These are phyloP conservation scores for Athalia cordata DNA, from an alignment of 2,888 invertebrate species.

Conservation along the genomic window DNA sequence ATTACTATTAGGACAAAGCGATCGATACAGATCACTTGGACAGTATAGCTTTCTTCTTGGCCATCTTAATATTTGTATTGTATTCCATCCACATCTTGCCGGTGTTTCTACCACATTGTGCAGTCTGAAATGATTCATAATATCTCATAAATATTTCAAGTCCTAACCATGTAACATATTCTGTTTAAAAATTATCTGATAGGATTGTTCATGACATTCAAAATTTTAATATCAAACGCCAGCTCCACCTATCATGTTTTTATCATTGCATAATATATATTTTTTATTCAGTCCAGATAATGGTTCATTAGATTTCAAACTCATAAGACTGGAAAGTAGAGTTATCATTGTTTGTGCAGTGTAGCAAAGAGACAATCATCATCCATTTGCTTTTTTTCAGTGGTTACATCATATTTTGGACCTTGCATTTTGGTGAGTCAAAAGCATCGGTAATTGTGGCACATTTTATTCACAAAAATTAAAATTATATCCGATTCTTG, in stretches of 20 bases:
- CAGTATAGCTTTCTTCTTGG: slow-evolving; percentile 49
- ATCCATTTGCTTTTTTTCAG: neutral
- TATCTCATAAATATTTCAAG: neutral
- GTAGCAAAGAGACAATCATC: neutral
- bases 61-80: slow-evolving; percentile 44
- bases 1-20: slow-evolving; percentile 5
- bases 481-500: too few species aligned
- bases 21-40: slow-evolving; percentile 42
- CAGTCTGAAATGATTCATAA: slow-evolving; percentile 17
- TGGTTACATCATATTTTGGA: too few species aligned
- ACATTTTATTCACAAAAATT: too few species aligned
- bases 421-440: slow-evolving; percentile 22
- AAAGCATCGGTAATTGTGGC: too few species aligned
- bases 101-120: neutral
- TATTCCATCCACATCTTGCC: slow-evolving; percentile 11
- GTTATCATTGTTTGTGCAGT: slow-evolving; percentile 10
- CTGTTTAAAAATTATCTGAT: neutral
- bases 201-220: neutral
- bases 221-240: slow-evolving; percentile 24
- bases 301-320: neutral
- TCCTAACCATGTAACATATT: neutral
- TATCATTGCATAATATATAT: slow-evolving; percentile 28
- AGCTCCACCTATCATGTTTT: slow-evolving; percentile 36
- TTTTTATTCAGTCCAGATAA: slow-evolving; percentile 7
- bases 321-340: neutral